Conservation (phyloP, 2,888 invertebrate species). For the Diogma glabrata region DNA sequence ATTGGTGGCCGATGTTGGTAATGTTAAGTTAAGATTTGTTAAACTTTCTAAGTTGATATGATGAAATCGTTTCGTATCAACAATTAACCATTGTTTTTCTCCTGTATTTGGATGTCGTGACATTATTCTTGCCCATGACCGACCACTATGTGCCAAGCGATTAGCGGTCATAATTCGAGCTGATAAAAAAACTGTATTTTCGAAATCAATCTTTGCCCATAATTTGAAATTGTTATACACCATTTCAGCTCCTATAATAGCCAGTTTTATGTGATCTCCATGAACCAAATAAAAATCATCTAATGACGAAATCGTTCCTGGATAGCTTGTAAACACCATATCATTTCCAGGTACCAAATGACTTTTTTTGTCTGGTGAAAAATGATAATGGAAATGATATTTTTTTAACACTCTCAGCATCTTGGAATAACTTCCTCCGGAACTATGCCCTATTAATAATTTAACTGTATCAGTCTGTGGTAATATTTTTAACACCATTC, state of each 20-base stretch:
- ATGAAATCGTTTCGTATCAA: conserved; percentile 49
- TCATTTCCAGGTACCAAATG: conserved; percentile 51
- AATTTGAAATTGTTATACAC: conserved; percentile 59
- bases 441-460: conserved; percentile 68
- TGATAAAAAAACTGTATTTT: conserved; percentile 45
- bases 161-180: conserved; percentile 74
- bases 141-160: conserved; percentile 58
- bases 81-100: conserved; percentile 77
- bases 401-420: conserved; percentile 79
- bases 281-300: conserved; percentile 69
- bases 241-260: conserved; percentile 66
- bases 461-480: conserved; percentile 27
- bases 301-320: conserved; percentile 67
- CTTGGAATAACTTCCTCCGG: conserved; percentile 64
- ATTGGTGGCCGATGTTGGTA: neutral
- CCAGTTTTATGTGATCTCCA: conserved; percentile 44
- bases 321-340: conserved; percentile 72
- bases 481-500: conserved; percentile 28
- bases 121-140: conserved; percentile 61
- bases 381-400: conserved; percentile 67
- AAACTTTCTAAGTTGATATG: neutral
- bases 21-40: too few species aligned
- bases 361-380: conserved; percentile 39
- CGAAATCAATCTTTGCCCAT: conserved; percentile 55
- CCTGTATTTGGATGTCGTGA: conserved; percentile 65